Base-by-base conservation (phyloP, 2,113 vertebrate species). In the Lepus americanus region DNA sequence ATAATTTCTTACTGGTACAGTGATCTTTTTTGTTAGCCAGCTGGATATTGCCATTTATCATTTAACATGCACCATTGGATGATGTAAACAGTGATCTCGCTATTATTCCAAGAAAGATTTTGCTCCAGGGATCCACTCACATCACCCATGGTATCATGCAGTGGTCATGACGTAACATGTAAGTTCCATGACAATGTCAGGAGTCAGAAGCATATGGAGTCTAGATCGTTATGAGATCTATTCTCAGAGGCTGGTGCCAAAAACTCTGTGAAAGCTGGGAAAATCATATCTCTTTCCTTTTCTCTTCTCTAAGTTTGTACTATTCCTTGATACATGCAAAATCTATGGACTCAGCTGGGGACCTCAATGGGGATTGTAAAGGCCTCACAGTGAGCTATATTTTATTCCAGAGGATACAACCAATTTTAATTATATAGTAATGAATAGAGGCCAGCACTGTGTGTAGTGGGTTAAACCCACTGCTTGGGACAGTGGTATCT, bases 371-470 rank as follows among this genome's bases (percentile, higher is more conserved):
- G 12, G 64, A 81, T 89, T 3, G 17, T 39, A 44, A 6, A 66
- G 7, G 8, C 31, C 31, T 87, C 44, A 29, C n/a, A 63, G 13
- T 53, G 66, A 69, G 59, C n/a, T 69, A 27, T 69, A 53, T 88
- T 79, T 78, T 59, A 59, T 81, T 91, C 12, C 4, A 80, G 92
- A 72, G 3, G 2, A 83, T 44, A 89, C 33, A 95, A 89, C 5
- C 8, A 85, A 95, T 78, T 89, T 89, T 76, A 85, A 66, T 88
- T 61, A 94, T 89, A 80, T 73, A 84, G 1, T 0, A 49, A n/a
- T 55, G 9, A 49, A 49, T 72, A 66, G 13, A 4, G 13, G 55
- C 55, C 19, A 14, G 14, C 55, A 17, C 55, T 59, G 3, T 59
- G 55, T 59, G 55, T 19, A 14, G 55, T 11, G 55, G 14, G 12